Conservation (phyloP, 2,888 invertebrate genomes). For the Drosophila incognita region DNA sequence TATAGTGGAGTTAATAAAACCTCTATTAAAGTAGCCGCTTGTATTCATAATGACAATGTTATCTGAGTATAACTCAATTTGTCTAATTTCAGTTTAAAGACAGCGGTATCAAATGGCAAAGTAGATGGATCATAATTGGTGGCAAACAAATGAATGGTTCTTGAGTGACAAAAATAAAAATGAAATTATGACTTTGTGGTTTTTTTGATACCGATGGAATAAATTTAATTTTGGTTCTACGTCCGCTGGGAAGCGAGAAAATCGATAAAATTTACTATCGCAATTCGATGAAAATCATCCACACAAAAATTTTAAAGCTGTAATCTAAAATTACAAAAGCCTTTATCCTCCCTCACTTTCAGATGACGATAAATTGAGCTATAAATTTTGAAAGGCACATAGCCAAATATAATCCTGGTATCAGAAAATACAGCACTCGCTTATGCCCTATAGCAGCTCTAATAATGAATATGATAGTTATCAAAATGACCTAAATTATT, state of each 20-base stretch:
- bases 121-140: not conserved
- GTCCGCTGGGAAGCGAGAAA: not conserved
- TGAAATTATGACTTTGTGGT: not conserved
- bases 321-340: not conserved
- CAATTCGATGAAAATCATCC: not conserved
- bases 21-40: accelerated
- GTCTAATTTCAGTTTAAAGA: not conserved
- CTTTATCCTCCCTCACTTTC: not conserved
- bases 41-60: not conserved
- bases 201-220: not conserved
- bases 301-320: too few species aligned
- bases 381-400: not conserved
- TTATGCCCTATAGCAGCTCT: not conserved
- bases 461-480: not conserved
- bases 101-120: not conserved
- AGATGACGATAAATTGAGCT: not conserved
- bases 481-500: not conserved
- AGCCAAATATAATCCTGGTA: not conserved
- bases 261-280: not conserved
- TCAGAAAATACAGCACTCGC: not conserved
- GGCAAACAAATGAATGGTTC: not conserved
- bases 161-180: not conserved
- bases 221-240: not conserved
- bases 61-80: not conserved
- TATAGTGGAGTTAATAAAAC: not conserved